phyloP scores from a whole-genome alignment of 2,113 vertebrate genomes.

The Seriola dumerili region DNA sequence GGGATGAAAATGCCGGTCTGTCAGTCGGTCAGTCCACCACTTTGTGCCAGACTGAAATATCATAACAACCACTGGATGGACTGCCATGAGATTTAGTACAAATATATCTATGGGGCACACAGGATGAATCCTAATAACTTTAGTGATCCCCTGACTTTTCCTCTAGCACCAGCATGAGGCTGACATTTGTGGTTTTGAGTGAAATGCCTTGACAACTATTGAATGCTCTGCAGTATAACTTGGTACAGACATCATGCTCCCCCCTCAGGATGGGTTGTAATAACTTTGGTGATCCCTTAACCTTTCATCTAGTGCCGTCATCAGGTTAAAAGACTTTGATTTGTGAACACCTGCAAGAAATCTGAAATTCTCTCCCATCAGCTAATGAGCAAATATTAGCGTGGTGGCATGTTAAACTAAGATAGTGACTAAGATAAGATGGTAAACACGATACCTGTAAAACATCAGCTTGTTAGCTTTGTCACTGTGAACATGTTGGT shows the following conservation, averaged over 20 bases:
- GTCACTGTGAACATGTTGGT: not conserved
- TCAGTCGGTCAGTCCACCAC: not conserved
- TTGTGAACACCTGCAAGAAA: not conserved
- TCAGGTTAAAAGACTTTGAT: not conserved
- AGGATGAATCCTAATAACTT: not conserved
- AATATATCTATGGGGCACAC: not conserved
- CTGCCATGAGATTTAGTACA: not conserved
- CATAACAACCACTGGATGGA: not conserved
- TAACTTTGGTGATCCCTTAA: not conserved
- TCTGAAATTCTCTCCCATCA: not conserved
- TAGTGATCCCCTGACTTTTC: not conserved
- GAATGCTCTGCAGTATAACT: not conserved
- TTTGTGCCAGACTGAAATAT: slow-evolving; percentile 10
- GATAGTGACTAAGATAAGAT: not conserved
- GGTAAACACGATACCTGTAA: not conserved
- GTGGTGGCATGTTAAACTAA: not conserved
- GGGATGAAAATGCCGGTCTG: not conserved
- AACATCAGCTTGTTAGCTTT: not conserved
- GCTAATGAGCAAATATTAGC: not conserved
- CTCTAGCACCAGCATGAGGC: not conserved
- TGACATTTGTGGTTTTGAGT: slow-evolving; percentile 17
- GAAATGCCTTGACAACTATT: slow-evolving; percentile 1
- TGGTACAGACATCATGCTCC: not conserved
- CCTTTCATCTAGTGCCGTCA: not conserved
- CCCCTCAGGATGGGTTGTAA: not conserved